Conservation (phyloP, 2,888 invertebrate species). For the Aleiodes testaceus region DNA sequence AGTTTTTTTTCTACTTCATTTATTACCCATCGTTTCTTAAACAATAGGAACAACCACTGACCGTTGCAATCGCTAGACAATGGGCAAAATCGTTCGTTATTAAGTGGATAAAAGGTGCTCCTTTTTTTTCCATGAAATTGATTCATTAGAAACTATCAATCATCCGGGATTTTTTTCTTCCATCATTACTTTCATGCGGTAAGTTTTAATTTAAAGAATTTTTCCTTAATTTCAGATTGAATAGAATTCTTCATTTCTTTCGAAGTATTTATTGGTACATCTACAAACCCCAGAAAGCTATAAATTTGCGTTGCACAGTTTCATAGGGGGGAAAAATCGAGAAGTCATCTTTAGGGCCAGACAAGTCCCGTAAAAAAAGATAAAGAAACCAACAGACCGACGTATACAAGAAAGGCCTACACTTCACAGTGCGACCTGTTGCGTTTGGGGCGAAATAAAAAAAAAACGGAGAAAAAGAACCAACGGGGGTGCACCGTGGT, state of each 20-base stretch:
- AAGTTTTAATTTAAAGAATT: background rate
- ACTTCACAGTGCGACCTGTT: conserved; percentile 65
- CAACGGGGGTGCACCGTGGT: conserved; percentile 54
- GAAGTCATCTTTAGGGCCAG: conserved; percentile 43
- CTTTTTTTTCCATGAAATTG: conserved; percentile 44
- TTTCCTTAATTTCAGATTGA: background rate
- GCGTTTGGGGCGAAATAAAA: conserved; percentile 49
- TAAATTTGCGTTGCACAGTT: conserved; percentile 46
- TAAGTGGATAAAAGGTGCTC: conserved; percentile 34
- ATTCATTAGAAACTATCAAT: conserved; percentile 41
- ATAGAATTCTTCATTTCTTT: conserved; percentile 18
- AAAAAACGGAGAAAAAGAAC: conserved; percentile 47
- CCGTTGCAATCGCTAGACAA: conserved; percentile 56
- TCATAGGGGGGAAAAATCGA: conserved; percentile 37
- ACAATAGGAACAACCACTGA: conserved; percentile 51
- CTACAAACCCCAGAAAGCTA: conserved; percentile 33
- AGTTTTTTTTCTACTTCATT: conserved; percentile 53
- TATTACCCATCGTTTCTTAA: conserved; percentile 61
- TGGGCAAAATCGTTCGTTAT: conserved; percentile 45
- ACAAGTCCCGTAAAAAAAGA: conserved; percentile 40
- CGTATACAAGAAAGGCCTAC: conserved; percentile 50
- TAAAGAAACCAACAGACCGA: conserved; percentile 35
- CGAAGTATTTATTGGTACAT: conserved; percentile 21
- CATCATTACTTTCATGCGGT: background rate
- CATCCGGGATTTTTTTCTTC: background rate